Conservation (phyloP, 2,888 invertebrate genomes). For the Mystacides longicornis region DNA sequence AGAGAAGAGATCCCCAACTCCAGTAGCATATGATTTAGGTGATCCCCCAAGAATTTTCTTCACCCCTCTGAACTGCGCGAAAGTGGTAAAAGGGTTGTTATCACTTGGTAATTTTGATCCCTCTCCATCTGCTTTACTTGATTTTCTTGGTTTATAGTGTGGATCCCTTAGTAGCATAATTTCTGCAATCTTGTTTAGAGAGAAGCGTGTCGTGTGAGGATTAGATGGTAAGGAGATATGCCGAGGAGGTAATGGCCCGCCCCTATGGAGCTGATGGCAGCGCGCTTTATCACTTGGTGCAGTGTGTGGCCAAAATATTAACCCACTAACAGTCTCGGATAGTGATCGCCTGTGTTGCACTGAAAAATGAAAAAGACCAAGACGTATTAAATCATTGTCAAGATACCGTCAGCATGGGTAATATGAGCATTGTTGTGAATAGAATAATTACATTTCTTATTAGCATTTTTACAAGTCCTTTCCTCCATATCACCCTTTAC, state of each 20-base stretch:
- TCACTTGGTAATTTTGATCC: constrained; percentile 3
- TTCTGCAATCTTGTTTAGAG: constrained; percentile 67
- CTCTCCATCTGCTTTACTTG: constrained; percentile 34
- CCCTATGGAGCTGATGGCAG: constrained; percentile 55
- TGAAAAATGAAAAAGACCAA: constrained; percentile 36
- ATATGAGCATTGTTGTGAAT: neutral
- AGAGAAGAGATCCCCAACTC: constrained; percentile 57
- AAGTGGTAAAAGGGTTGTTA: constrained; percentile 64
- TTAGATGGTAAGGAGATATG: constrained; percentile 29
- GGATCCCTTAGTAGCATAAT: constrained; percentile 81
- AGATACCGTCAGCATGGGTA: no score
- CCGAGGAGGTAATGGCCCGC: constrained; percentile 32
- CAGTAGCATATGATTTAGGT: constrained; percentile 39
- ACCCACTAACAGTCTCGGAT: constrained; percentile 60
- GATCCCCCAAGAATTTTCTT: constrained; percentile 70
- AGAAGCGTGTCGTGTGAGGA: constrained; percentile 40
- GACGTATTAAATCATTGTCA: no score
- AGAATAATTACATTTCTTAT: neutral
- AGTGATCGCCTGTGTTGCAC: constrained; percentile 65
- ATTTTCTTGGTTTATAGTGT: constrained; percentile 64
- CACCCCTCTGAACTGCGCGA: constrained; percentile 71
- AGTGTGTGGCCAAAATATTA: constrained; percentile 52
- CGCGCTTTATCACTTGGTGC: constrained; percentile 69
- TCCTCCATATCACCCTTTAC: neutral
- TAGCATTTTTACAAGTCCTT: neutral